These are phyloP conservation scores for Euzophera pinguis DNA, from an alignment of 2,888 invertebrate genomes.

Conservation along the genomic window DNA sequence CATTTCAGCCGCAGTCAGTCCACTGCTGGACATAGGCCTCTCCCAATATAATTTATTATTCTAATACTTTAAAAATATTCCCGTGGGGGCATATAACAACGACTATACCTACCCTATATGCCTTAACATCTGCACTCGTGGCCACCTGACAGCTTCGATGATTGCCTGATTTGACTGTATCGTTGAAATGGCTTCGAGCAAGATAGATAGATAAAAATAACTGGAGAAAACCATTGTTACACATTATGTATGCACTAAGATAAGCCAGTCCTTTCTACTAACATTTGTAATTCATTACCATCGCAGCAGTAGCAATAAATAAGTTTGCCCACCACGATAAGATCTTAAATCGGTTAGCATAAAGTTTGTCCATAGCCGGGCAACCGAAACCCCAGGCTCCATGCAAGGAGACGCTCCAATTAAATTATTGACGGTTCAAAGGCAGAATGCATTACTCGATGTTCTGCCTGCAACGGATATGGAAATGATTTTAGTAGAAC, in stretches of 20 bases:
- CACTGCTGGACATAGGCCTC: too few relatives aligned
- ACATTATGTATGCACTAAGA: background rate
- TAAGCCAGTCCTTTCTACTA: background rate
- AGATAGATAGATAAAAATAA: too few relatives aligned
- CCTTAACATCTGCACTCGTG: too few relatives aligned
- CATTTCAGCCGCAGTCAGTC: too few relatives aligned
- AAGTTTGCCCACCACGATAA: slow-evolving; percentile 12
- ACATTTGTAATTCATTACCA: background rate
- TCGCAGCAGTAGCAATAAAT: background rate
- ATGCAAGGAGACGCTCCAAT: slow-evolving; percentile 58
- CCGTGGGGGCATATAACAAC: too few relatives aligned
- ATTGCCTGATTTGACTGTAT: too few relatives aligned
- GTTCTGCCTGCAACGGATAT: slow-evolving; percentile 32
- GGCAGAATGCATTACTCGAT: slow-evolving; percentile 55
- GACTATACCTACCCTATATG: too few relatives aligned
- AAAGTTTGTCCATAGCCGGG: slow-evolving; percentile 51
- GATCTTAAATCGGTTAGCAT: slow-evolving; percentile 46
- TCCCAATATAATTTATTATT: too few relatives aligned
- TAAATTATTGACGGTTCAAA: slow-evolving; percentile 72
- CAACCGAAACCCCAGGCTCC: slow-evolving; percentile 41
- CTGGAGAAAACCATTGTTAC: too few relatives aligned
- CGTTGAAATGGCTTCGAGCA: too few relatives aligned
- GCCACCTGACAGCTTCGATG: too few relatives aligned
- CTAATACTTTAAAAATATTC: too few relatives aligned
- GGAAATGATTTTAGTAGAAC: slow-evolving; percentile 55